phyloP scores from a whole-genome alignment of 1,140 invertebrate genomes.

The Asbolus verrucosus region DNA sequence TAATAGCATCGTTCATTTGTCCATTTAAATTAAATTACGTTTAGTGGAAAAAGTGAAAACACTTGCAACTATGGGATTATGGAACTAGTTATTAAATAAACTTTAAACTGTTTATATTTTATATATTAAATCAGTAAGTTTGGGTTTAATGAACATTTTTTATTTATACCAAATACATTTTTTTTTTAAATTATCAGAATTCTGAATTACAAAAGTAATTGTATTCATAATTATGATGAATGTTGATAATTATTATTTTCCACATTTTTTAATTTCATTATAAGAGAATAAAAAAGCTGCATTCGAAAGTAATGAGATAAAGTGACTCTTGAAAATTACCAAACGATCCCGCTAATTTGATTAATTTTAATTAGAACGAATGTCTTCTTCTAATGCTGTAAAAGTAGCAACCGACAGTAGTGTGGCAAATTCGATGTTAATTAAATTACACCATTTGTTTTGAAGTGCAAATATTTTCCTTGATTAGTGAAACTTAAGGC shows the following conservation, averaged over 20 bases:
- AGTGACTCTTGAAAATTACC: constrained; percentile 11
- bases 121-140: too few species aligned
- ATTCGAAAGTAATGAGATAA: constrained; percentile 21
- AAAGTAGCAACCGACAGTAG: constrained; percentile 31
- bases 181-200: constrained; percentile 5
- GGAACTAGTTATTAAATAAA: too few species aligned
- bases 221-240: too few species aligned
- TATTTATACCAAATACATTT: too few species aligned
- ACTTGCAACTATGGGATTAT: too few species aligned
- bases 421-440: constrained; percentile 20
- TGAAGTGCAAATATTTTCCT: constrained; percentile 34
- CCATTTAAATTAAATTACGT: too few species aligned
- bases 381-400: constrained; percentile 22
- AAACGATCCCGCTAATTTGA: constrained; percentile 17
- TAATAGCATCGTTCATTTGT: too few species aligned
- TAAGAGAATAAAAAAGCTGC: constrained; percentile 1
- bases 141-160: too few species aligned
- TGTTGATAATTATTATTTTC: background rate
- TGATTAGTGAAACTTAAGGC: constrained; percentile 17
- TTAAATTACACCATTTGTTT: constrained; percentile 33
- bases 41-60: too few species aligned
- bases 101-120: too few species aligned
- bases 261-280: background rate
- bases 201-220: too few species aligned
- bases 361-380: constrained; percentile 38